Evolutionary conservation across 2,888 invertebrate species (phyloP).

Genomic region (Thelaira solivaga): DNA sequence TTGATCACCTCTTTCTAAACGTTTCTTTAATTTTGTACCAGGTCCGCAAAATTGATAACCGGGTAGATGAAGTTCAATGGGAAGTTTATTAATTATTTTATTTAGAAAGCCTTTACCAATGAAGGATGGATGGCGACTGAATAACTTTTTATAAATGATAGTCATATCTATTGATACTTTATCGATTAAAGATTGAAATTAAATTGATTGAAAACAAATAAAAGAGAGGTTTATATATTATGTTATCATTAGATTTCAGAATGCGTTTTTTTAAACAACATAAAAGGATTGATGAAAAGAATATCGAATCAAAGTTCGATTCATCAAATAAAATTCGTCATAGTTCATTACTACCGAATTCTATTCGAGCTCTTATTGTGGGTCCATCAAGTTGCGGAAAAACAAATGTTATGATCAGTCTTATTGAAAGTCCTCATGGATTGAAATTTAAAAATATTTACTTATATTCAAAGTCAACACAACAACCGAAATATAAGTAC

Average conservation of each 20-base stretch:
- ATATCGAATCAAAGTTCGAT: background rate
- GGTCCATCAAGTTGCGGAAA: too few species aligned
- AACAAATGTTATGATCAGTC: too few species aligned
- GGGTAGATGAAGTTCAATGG: background rate
- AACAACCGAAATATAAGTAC: background rate
- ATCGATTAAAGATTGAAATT: background rate
- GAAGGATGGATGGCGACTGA: background rate
- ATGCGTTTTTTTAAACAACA: conserved; percentile 6
- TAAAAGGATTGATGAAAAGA: background rate
- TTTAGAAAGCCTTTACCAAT: too few species aligned
- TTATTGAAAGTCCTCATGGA: too few species aligned
- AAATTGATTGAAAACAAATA: too few species aligned
- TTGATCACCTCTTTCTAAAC: conserved; percentile 64
- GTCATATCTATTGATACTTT: conserved; percentile 7
- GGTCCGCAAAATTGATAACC: too few species aligned
- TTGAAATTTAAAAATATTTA: too few species aligned
- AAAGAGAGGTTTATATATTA: conserved; percentile 1
- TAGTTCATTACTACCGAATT: background rate
- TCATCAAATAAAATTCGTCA: background rate
- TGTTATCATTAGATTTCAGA: conserved; percentile 6
- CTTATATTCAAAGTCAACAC: background rate
- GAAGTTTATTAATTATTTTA: background rate
- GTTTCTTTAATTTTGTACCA: background rate
- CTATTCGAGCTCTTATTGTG: too few species aligned
- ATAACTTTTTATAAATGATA: background rate